These are phyloP conservation scores for Ahaetulla prasina DNA, from an alignment of 2,113 vertebrate species.

Conservation along the genomic window DNA sequence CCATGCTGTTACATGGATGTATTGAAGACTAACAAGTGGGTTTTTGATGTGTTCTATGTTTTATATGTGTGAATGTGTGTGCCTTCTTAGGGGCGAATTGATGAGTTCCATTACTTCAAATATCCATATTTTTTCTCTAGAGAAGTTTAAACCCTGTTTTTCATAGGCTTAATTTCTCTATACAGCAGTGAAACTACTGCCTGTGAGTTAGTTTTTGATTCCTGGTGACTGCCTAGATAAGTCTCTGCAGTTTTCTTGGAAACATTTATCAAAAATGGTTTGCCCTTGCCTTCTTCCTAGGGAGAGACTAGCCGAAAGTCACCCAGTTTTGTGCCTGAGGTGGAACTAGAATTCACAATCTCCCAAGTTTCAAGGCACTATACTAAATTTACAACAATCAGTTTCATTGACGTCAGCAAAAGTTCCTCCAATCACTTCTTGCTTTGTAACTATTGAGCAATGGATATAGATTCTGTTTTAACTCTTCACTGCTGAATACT, in stretches of 20 bases:
- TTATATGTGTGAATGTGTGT: not conserved
- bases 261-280: not conserved
- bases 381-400: not conserved
- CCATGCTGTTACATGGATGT: not conserved
- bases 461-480: not conserved
- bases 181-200: not conserved
- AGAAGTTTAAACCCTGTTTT: not conserved
- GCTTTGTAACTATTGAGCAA: not conserved
- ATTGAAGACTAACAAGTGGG: not conserved
- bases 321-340: not conserved
- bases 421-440: not conserved
- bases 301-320: not conserved
- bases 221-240: not conserved
- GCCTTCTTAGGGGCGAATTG: not conserved
- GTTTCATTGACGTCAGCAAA: not conserved
- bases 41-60: not conserved
- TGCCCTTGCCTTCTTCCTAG: not conserved
- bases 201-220: not conserved
- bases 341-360: not conserved
- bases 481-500: not conserved
- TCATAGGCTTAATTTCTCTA: not conserved
- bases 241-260: not conserved
- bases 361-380: not conserved
- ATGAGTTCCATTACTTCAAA: not conserved
- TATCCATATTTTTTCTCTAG: not conserved